phyloP scores from a whole-genome alignment of 2,113 vertebrate genomes.

The Pogonocichla stellata region DNA sequence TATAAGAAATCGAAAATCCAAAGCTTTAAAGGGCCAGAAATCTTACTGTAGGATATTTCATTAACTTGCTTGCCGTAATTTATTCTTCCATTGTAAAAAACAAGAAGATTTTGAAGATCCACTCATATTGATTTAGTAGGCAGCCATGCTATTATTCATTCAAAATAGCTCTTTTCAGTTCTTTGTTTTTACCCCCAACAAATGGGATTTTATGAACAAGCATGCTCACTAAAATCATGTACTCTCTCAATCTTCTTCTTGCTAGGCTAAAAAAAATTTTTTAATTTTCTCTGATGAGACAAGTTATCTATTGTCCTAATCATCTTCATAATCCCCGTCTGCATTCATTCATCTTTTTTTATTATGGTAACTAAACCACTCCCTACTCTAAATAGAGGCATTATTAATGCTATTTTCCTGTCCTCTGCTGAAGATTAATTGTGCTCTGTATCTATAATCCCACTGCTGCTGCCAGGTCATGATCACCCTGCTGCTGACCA shows the following conservation, averaged over 20 bases:
- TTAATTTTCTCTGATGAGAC: slow-evolving; percentile 60
- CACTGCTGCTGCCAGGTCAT: neutral
- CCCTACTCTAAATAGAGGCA: neutral
- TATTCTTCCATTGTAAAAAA: slow-evolving; percentile 21
- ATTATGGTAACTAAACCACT: slow-evolving; percentile 47
- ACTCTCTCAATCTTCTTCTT: slow-evolving; percentile 15
- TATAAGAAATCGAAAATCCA: neutral
- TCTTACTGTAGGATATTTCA: neutral
- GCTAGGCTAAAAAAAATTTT: neutral
- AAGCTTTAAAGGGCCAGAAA: neutral
- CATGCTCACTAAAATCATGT: neutral
- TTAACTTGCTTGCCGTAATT: neutral
- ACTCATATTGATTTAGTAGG: slow-evolving; percentile 33
- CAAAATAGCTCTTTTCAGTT: slow-evolving; percentile 32
- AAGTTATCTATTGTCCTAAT: slow-evolving; percentile 65
- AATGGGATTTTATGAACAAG: slow-evolving; percentile 42
- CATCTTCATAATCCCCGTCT: slow-evolving; percentile 58
- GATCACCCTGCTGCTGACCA: neutral
- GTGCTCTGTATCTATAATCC: neutral
- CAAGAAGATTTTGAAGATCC: slow-evolving; percentile 18
- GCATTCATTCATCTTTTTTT: slow-evolving; percentile 55
- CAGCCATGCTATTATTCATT: slow-evolving; percentile 14
- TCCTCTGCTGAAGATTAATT: slow-evolving; percentile 1
- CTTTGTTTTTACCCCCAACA: slow-evolving; percentile 57
- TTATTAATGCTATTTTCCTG: slow-evolving; percentile 46